Evolutionary conservation across 2,797 vertebrate genomes (phyloP), one percentile per base, ranked within the genome.

Genomic region (Taenioides sp.): DNA sequence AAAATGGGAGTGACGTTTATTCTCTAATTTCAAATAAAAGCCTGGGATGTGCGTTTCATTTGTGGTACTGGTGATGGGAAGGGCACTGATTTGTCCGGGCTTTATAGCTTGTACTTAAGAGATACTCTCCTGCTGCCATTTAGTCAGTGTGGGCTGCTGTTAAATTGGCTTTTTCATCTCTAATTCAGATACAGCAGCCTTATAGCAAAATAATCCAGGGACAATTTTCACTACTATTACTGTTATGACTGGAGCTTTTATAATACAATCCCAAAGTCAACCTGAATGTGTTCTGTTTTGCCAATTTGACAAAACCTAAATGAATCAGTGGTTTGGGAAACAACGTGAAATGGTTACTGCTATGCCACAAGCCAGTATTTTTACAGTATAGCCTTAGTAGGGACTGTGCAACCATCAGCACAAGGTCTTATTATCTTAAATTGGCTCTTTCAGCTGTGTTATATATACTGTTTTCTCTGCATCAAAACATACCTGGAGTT

Each of bases 1-100:
- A 90, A 92, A 87, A 82, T 70, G 63, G 71, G 74, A 75, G 78
- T 47, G 52, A 79, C 79, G 83, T 87, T 86, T 84, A 74, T 83
- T 82, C 84, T 67, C 77, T 86, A 79, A 90, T 82, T 84, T 80
- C 73, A 78, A 82, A 79, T 77, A 74, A 82, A 79, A 79, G 76
- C 62, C 68, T 85, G 75, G 47, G 76, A 85, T 71, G 77, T 71
- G 78, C 74, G 65, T 87, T 70, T 86, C 27, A 81, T 78, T 81
- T 82, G 64, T 22, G 64, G 71, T 67, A 71, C 5, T 16, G 54
- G 5, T 2, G 25, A 62, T 71, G 80, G 43, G 18, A 78, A 73
- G 75, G 65, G 67, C 62, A 43, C 9, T 54, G 63, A 73, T 69
- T 31, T 31, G 58, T 66, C n/a, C 47, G 34, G 23, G 34, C 61